Percentiles rank a stretch among this genome's conserved stretches.
These are phyloP conservation scores for Gastrophysa polygoni DNA, from an alignment of 2,888 invertebrate genomes.

Conservation along the genomic window DNA sequence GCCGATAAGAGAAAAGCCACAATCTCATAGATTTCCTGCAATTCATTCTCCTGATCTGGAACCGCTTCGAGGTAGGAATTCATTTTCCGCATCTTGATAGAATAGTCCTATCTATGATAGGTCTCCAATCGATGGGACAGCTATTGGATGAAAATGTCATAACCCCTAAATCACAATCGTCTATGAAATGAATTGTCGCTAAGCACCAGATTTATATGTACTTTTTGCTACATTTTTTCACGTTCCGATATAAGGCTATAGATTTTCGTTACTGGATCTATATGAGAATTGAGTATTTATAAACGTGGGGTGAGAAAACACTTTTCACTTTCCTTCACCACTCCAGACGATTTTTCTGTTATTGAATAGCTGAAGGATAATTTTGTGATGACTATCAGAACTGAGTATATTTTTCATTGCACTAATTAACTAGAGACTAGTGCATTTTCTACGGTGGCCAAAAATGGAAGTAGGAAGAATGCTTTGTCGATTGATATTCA, in stretches of 20 bases:
- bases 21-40: neutral
- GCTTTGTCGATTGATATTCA: no score
- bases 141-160: neutral
- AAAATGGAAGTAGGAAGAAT: neutral
- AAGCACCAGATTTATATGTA: neutral
- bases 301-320: no score
- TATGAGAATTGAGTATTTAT: no score
- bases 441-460: neutral
- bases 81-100: neutral
- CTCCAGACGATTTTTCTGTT: no score
- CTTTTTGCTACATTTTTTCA: neutral
- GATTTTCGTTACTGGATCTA: no score
- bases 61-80: neutral
- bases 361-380: no score
- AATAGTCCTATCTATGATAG: neutral
- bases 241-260: neutral
- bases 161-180: neutral
- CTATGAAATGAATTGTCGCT: neutral
- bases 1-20: neutral
- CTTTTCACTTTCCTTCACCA: no score
- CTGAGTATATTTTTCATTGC: no score
- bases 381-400: no score
- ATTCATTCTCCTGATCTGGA: neutral
- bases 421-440: no score
- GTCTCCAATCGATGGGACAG: neutral